These are phyloP conservation scores for Loris lydekkerianus DNA, from an alignment of 2,797 vertebrate species.

Conservation along the genomic window DNA sequence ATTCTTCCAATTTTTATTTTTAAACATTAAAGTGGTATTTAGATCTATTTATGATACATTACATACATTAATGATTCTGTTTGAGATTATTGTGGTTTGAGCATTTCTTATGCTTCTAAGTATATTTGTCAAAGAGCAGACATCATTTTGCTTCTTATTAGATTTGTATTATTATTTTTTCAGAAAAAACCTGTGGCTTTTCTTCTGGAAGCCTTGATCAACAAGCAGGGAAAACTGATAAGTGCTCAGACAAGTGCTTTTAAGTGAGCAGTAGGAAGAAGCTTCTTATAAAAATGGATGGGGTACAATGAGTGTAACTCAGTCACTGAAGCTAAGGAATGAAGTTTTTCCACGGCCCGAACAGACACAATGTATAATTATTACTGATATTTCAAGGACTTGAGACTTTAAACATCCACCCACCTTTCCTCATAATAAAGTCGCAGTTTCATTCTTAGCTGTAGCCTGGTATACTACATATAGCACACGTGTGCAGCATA, in stretches of 20 bases:
- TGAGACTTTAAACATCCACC: constrained; percentile 2
- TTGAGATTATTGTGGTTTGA: constrained; percentile 28
- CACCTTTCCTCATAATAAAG: background rate
- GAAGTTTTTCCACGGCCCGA: background rate
- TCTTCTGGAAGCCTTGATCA: background rate
- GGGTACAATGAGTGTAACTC: background rate
- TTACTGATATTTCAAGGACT: constrained; percentile 33
- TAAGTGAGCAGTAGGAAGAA: background rate
- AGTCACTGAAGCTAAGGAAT: background rate
- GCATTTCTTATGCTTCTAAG: background rate
- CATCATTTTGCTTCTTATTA: background rate
- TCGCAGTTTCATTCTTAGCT: background rate
- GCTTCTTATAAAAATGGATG: background rate
- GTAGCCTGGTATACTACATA: background rate
- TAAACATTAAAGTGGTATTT: background rate
- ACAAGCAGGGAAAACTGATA: background rate
- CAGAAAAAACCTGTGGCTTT: background rate
- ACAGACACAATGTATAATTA: background rate
- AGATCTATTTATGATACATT: background rate
- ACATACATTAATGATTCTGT: background rate
- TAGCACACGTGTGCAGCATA: background rate
- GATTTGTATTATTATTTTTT: background rate
- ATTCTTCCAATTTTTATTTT: background rate
- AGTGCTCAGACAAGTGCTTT: background rate
- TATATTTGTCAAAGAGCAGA: background rate